Percentiles rank a stretch among this genome's conserved stretches.
These are phyloP conservation scores for Drosophila carrolli DNA, from an alignment of 1,140 invertebrate species.

Conservation along the genomic window DNA sequence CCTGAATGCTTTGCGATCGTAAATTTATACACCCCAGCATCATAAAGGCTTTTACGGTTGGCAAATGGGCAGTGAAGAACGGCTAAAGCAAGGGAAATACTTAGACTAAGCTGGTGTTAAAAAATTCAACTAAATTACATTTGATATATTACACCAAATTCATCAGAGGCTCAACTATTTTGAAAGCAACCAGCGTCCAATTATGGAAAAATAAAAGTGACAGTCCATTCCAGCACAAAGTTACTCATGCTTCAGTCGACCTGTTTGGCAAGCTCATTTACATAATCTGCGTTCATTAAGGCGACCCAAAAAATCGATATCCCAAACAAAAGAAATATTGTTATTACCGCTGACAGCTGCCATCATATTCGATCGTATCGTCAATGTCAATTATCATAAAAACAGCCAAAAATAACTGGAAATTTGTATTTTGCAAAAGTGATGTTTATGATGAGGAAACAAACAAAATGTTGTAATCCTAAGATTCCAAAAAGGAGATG, in stretches of 20 bases:
- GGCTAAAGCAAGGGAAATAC: background rate
- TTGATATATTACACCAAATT: background rate
- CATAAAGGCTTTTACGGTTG: background rate
- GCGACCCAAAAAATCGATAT: slow-evolving; percentile 30
- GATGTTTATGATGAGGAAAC: slow-evolving; percentile 21
- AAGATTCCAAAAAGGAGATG: slow-evolving; percentile 45
- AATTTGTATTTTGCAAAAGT: slow-evolving; percentile 42
- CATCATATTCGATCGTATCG: slow-evolving; percentile 68
- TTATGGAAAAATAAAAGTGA: background rate
- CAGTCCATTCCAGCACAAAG: background rate
- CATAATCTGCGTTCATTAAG: slow-evolving; percentile 52
- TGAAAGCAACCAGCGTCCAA: background rate
- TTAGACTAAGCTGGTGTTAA: too few species aligned
- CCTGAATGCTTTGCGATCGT: slow-evolving; percentile 47
- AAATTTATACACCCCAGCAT: slow-evolving; percentile 34
- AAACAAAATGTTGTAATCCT: background rate
- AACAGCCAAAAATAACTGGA: slow-evolving; percentile 57
- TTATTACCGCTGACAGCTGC: slow-evolving; percentile 71
- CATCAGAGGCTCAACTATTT: background rate
- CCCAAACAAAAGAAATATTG: slow-evolving; percentile 41
- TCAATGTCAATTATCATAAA: slow-evolving; percentile 70
- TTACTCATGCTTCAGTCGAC: slow-evolving; percentile 52
- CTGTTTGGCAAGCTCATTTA: slow-evolving; percentile 53
- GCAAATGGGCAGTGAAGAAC: background rate
- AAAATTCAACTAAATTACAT: too few species aligned